A percentile compares a stretch with the other conserved stretches of the same genome.
Evolutionary conservation across 1,140 invertebrate species (phyloP).

Genomic region (Penaeus vannamei): DNA sequence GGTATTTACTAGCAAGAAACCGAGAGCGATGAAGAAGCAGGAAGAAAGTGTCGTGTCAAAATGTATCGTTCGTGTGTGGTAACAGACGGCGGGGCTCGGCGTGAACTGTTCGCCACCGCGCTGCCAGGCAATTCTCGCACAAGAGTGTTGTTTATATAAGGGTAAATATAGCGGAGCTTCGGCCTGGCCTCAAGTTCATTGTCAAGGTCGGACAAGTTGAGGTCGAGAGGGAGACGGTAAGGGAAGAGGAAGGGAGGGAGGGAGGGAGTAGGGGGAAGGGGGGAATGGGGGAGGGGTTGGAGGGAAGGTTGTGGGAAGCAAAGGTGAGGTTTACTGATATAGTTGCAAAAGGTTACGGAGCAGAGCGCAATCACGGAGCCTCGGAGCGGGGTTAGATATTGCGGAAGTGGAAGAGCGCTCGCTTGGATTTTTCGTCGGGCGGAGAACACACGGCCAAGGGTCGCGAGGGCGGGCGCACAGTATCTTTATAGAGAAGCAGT

Average conservation of each 20-base stretch:
- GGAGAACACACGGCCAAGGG: too few species aligned
- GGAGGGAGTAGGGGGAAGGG: conserved; percentile 18
- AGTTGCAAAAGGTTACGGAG: conserved; percentile 1
- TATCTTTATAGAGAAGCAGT: too few species aligned
- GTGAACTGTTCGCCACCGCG: conserved; percentile 23
- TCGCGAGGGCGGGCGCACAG: too few species aligned
- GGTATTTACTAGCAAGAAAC: background rate
- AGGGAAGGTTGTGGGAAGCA: background rate
- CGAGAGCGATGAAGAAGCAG: conserved; percentile 27
- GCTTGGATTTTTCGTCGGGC: too few species aligned
- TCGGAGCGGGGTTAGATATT: too few species aligned
- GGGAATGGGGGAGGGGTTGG: background rate
- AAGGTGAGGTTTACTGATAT: background rate
- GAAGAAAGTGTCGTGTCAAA: conserved; percentile 39
- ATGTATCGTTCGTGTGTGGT: conserved; percentile 55
- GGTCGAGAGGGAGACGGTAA: conserved; percentile 46
- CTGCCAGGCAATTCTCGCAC: conserved; percentile 33
- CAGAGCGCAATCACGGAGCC: conserved; percentile 5
- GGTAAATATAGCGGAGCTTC: conserved; percentile 43
- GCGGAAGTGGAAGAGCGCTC: too few species aligned
- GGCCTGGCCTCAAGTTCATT: conserved; percentile 53
- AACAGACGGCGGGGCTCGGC: conserved; percentile 55
- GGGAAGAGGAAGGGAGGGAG: conserved; percentile 7
- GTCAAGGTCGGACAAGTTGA: conserved; percentile 58
- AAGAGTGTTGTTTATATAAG: conserved; percentile 3